phyloP scores from a whole-genome alignment of 2,888 invertebrate genomes.

The Hypercompe scribonia region DNA sequence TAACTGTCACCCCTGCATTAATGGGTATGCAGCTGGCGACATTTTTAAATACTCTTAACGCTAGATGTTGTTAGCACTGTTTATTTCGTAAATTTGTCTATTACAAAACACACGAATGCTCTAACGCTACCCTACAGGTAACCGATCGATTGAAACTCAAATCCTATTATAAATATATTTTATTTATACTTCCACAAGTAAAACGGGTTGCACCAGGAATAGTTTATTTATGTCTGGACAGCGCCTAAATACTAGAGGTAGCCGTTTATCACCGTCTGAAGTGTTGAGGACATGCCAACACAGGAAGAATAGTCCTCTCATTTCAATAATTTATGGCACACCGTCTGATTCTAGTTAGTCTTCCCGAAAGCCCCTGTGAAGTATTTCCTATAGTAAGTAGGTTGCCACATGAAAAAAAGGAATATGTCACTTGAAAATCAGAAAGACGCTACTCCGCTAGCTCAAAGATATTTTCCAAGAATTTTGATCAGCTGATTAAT shows the following conservation, averaged over 20 bases:
- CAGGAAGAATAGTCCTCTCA: background rate
- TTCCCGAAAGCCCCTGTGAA: background rate
- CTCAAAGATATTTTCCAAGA: background rate
- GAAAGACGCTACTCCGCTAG: background rate
- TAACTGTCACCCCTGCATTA: no score
- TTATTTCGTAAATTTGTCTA: background rate
- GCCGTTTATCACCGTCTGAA: background rate
- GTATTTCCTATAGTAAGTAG: background rate
- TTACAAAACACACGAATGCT: background rate
- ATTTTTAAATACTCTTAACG: background rate
- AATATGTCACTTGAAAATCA: background rate
- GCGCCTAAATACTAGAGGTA: background rate
- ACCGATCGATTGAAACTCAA: background rate
- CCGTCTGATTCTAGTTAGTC: background rate
- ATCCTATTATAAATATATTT: background rate
- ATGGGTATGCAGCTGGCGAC: background rate
- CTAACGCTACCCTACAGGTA: background rate
- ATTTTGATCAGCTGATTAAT: background rate
- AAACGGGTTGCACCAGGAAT: background rate
- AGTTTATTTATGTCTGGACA: background rate
- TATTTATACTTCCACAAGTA: background rate
- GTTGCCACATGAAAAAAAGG: background rate
- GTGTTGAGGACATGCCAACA: background rate
- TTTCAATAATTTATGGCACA: background rate
- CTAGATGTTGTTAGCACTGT: background rate